Base-by-base conservation (phyloP, 2,888 invertebrate species). In the Mimachlamys varia region DNA sequence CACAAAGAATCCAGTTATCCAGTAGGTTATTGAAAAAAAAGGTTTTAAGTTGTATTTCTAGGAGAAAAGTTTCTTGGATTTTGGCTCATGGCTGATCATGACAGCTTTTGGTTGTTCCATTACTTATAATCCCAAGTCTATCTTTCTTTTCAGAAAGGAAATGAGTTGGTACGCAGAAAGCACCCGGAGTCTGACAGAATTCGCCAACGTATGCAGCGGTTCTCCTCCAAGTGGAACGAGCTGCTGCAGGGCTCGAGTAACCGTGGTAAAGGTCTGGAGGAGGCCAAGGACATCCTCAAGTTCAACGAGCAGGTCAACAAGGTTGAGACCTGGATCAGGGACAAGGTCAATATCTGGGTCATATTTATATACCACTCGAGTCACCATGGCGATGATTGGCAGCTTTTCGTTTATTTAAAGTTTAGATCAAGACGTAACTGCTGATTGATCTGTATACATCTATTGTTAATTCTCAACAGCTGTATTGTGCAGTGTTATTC, bases 231-330 rank as follows among this genome's bases (percentile, higher is more conserved):
- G 93, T 99, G 99, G 99, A 98, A 98, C 92, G 97, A 97, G 93
- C 97, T 99, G 49, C 97, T 98, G 90, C 97, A 98, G 50, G 98
- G 98, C 89, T 97, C 98, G 94, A 97, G 97, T 90, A 97, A 97
- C 93, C 96, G 97, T 89, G 97, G 98, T 62, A 98, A 98, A 92
- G 99, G 99, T 0, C 97, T 99, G 27, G 99, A 99, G 96, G 99
- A 99, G 96, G 99, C 99, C 0, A 98, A 99, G 96, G 99, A 99
- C 95, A 99, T 99, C 91, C 97, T 99, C 44, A 98, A 99, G 96
- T 99, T 99, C 97, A 99, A 99, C 96, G 99, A 99, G 95, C 98
- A 99, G 95, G 97, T 99, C 90, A 99, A 99, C 95, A 99, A 99
- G 97, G 98, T 99, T 89, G 98, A 99, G 95, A 98, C 98, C 17